Base-by-base conservation (phyloP, 2,888 invertebrate species). In the Perizoma affinitatum region DNA sequence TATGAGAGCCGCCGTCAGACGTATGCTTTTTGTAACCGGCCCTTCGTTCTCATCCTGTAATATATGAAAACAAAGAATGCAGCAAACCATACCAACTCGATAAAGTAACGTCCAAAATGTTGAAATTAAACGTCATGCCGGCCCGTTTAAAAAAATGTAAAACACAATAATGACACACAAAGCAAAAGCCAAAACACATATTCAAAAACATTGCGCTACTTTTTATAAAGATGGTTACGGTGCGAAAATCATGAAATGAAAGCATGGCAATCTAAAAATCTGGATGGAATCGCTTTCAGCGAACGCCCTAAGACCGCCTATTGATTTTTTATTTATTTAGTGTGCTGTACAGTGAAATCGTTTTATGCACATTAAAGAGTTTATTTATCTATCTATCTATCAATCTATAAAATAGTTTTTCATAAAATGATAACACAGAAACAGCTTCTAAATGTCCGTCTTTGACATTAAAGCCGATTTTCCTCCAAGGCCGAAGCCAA, bases 1-100 rank as follows among this genome's bases (percentile, higher is more conserved):
- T 83, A 99, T 99, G 55, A 99, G 94, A 68, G 99, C 98, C 67
- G 99, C 97, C 51, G 99, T 99, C 76, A 99, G 93, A 68, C 99
- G 95, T 87, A 99, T 98, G 90, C 99, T 99, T 93, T 99, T 99
- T 54, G 99, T 99, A 48, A 99, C 98, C 48, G 99, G 99, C 46
- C 99, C 99, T 93, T 99, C 99, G 85, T 98, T 98, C 85, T 98
- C 98, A 87, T 99, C 99, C 98, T 98, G 90, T 1, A 22, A 44
- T 46, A n/a, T 6, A 45, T 43, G 10, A 47, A 4, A 47, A n/a
- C 7, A 4, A 47, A 35, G 0, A 11, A 5, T 6, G 0, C 4
- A 35, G 8, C 4, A 6, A 4, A 22, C n/a, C n/a, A n/a, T 11
- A 7, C 6, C 7, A 7, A 45, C 22, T 0, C 3, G 6, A 45